phyloP scores from a whole-genome alignment of 1,140 invertebrate genomes.

The Metopolophium dirhodum region DNA sequence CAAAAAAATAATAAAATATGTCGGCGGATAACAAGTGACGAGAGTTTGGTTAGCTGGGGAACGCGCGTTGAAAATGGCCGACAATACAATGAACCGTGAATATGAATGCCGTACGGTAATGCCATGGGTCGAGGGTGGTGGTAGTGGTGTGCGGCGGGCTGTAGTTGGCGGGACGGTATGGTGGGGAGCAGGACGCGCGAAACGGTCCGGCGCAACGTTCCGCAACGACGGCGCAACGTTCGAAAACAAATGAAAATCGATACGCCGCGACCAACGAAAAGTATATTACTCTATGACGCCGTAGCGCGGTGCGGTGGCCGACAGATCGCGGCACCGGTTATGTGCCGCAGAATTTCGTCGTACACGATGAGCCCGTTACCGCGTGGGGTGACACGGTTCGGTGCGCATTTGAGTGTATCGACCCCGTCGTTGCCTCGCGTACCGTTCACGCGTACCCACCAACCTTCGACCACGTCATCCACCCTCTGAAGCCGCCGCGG shows the following conservation, averaged over 20 bases:
- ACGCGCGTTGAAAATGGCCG: slow-evolving; percentile 33
- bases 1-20: not conserved
- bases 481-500: too few relatives aligned
- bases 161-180: not conserved
- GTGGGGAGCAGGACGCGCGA: not conserved
- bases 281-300: too few relatives aligned
- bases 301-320: not conserved
- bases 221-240: not conserved
- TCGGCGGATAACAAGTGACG: not conserved
- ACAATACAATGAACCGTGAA: slow-evolving; percentile 7
- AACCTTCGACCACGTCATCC: too few relatives aligned
- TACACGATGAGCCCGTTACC: not conserved
- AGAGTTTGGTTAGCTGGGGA: not conserved
- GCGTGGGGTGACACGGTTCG: not conserved
- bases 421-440: not conserved
- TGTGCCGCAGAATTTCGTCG: not conserved
- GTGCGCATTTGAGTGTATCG: not conserved
- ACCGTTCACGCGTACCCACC: not conserved
- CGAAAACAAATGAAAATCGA: not conserved
- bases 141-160: not conserved
- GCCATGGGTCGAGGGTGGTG: too few relatives aligned
- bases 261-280: not conserved
- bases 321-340: not conserved
- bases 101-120: not conserved
- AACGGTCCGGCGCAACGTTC: not conserved